phyloP scores from a whole-genome alignment of 2,888 invertebrate species.

The Sphecodes monilicornis region DNA sequence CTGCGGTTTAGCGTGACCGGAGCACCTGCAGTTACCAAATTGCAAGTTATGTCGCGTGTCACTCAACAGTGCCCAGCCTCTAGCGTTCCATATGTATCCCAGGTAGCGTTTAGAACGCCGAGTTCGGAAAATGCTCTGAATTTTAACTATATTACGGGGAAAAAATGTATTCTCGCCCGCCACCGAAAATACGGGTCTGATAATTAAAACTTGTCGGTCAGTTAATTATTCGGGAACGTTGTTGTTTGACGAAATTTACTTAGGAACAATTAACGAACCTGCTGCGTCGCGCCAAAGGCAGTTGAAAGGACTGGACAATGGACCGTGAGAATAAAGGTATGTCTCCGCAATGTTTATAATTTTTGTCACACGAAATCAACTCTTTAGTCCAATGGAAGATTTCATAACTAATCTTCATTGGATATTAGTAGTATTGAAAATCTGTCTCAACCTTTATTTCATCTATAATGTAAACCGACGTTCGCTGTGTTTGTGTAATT shows the following conservation, averaged over 20 bases:
- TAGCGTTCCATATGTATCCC: conserved; percentile 45
- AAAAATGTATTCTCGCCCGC: neutral
- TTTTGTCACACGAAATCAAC: neutral
- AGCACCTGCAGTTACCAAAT: conserved; percentile 81
- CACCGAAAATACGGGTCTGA: neutral
- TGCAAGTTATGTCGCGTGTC: conserved; percentile 81
- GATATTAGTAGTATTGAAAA: too few relatives aligned
- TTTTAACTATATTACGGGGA: conserved; percentile 26
- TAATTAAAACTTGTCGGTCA: conserved; percentile 32
- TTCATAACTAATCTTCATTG: too few relatives aligned
- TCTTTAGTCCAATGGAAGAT: neutral
- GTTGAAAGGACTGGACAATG: neutral
- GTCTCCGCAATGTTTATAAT: neutral
- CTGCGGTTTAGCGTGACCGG: conserved; percentile 82
- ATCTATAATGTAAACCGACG: neutral
- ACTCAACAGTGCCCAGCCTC: conserved; percentile 69
- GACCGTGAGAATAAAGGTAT: neutral
- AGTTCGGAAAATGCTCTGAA: conserved; percentile 42
- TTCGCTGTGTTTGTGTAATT: neutral
- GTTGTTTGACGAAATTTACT: neutral
- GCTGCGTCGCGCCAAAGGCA: neutral
- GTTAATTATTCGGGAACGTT: conserved; percentile 12
- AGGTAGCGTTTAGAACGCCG: conserved; percentile 47
- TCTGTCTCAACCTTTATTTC: neutral
- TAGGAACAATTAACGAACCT: neutral